A percentile compares a stretch with the other conserved stretches of the same genome.
These are phyloP conservation scores for Synergus umbraculus DNA, from an alignment of 2,888 invertebrate species.

Conservation along the genomic window DNA sequence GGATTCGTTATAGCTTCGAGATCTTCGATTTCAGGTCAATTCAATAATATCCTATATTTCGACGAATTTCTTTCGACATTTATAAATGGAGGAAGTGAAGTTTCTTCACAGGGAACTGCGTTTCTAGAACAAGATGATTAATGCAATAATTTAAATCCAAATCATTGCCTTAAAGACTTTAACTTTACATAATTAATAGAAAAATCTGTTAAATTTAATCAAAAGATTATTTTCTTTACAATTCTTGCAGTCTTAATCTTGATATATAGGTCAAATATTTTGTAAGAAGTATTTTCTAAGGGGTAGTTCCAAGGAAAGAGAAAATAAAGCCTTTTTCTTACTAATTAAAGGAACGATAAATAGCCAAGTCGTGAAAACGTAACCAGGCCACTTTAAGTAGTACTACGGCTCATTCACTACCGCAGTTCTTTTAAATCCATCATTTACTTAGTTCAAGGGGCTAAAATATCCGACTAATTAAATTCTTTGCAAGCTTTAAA, in stretches of 20 bases:
- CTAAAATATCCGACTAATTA: conserved; percentile 31
- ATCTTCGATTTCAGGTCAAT: conserved; percentile 6
- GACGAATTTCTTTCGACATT: neutral
- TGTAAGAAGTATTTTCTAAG: neutral
- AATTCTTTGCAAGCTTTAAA: conserved; percentile 36
- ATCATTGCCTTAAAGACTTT: neutral
- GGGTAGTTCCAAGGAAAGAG: neutral
- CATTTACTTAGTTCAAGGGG: conserved; percentile 14
- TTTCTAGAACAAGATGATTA: neutral
- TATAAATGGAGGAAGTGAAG: conserved; percentile 14
- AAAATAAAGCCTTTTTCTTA: conserved; percentile 24
- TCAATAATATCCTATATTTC: conserved; percentile 21
- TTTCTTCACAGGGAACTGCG: neutral
- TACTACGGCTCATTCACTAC: neutral
- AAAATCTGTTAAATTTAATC: neutral
- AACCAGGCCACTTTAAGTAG: conserved; percentile 24
- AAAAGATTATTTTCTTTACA: neutral
- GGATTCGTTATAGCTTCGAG: neutral
- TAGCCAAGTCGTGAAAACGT: conserved; percentile 12
- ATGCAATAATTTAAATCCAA: neutral
- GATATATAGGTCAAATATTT: neutral
- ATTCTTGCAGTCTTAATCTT: neutral
- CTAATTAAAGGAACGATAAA: conserved; percentile 36
- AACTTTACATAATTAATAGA: neutral
- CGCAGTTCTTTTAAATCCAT: conserved; percentile 22